These are phyloP conservation scores for Luffia ferchaultella DNA, from an alignment of 2,888 invertebrate genomes.

Conservation along the genomic window DNA sequence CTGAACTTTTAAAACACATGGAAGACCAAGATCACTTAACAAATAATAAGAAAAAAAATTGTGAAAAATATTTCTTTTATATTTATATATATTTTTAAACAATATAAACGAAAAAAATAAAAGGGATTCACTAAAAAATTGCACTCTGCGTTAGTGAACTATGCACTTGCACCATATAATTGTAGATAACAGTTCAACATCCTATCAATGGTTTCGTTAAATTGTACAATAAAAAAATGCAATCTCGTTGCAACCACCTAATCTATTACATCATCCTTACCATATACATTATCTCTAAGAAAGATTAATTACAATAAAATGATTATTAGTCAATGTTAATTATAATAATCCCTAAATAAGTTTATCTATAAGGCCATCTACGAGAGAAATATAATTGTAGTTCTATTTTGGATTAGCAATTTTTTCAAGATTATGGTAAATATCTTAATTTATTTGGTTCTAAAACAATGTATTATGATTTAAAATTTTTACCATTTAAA, in stretches of 20 bases:
- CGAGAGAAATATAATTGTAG: background rate
- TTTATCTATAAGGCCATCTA: background rate
- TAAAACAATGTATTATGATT: too few species aligned
- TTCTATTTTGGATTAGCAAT: background rate
- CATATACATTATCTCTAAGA: too few species aligned
- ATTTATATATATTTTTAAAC: too few species aligned
- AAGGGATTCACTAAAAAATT: background rate
- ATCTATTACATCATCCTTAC: too few species aligned
- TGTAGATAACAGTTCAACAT: background rate
- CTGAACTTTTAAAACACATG: conserved; percentile 43
- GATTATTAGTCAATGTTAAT: background rate
- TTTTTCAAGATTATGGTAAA: background rate
- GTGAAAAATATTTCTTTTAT: too few species aligned
- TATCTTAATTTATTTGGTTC: background rate
- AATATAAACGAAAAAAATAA: too few species aligned
- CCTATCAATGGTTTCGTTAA: background rate
- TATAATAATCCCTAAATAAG: background rate
- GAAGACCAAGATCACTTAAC: conserved; percentile 66
- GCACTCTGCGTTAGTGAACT: background rate
- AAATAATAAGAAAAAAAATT: conserved; percentile 29
- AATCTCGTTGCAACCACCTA: background rate
- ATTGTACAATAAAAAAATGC: background rate
- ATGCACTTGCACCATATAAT: background rate
- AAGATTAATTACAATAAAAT: background rate
- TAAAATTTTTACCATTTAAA: too few species aligned